A percentile compares a stretch with the other conserved stretches of the same genome.
Evolutionary conservation across 2,797 vertebrate genomes (phyloP).

Genomic region (Tadarida brasiliensis): DNA sequence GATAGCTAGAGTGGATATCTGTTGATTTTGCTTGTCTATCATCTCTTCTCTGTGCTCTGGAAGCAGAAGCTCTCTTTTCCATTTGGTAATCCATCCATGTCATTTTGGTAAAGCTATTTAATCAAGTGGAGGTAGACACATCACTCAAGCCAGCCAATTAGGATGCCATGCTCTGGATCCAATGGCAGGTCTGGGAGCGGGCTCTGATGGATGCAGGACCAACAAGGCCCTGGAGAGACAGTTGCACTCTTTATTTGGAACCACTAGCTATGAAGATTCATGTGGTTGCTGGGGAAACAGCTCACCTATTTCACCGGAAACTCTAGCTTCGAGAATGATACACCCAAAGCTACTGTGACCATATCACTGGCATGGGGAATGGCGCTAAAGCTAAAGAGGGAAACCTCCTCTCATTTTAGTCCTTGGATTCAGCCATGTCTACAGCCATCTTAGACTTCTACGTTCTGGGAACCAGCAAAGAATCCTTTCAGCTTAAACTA

Average conservation of each 20-base stretch:
- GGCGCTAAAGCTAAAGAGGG: background rate
- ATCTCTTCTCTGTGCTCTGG: background rate
- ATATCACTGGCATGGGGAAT: background rate
- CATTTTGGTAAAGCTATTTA: background rate
- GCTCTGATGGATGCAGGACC: background rate
- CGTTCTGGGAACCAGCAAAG: background rate
- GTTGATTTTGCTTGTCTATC: background rate
- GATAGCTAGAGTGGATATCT: background rate
- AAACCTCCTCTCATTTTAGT: background rate
- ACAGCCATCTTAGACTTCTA: background rate
- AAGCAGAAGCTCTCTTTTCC: background rate
- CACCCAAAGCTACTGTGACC: background rate
- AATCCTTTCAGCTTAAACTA: background rate
- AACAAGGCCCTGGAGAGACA: background rate
- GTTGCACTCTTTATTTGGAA: background rate
- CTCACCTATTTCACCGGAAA: background rate
- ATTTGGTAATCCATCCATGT: background rate
- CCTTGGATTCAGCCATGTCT: background rate
- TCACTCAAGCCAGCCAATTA: background rate
- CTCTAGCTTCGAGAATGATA: background rate
- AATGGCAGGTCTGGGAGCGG: background rate
- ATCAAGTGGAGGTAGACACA: background rate
- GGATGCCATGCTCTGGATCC: background rate
- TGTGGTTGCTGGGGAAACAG: background rate
- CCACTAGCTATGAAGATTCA: background rate